A percentile compares a stretch with the other conserved stretches of the same genome.
Evolutionary conservation across 2,113 vertebrate species (phyloP).

Genomic region (Barbus barbus): DNA sequence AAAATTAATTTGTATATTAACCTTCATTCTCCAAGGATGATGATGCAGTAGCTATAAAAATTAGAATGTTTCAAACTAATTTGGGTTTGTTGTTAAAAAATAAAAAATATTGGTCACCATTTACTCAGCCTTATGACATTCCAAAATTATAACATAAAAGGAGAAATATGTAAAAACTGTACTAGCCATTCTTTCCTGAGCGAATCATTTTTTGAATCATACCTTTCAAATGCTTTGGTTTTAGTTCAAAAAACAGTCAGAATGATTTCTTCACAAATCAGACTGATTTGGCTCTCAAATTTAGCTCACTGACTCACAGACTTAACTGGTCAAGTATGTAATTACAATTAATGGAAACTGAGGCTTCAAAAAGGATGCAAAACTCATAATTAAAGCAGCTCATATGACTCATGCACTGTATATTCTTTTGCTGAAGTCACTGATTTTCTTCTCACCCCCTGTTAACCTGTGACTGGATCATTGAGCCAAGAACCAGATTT

Average conservation of each 20-base stretch:
- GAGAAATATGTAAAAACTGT: background rate
- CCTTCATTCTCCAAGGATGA: no score
- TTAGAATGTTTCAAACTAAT: background rate
- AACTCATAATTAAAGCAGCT: background rate
- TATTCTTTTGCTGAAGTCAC: background rate
- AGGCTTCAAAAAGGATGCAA: background rate
- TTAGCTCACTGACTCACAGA: background rate
- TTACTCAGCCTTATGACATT: background rate
- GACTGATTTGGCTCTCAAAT: background rate
- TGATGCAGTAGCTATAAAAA: conserved; percentile 2
- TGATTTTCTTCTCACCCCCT: background rate
- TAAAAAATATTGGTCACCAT: background rate
- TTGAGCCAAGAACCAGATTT: background rate
- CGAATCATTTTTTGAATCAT: background rate
- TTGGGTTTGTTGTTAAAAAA: background rate
- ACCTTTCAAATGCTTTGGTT: background rate
- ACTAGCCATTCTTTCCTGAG: background rate
- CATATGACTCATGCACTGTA: background rate
- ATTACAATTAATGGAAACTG: background rate
- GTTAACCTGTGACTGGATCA: background rate
- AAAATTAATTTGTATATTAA: background rate
- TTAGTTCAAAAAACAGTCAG: background rate
- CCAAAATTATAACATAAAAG: background rate
- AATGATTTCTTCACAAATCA: background rate
- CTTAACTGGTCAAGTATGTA: background rate